Base-by-base conservation (phyloP, 2,113 vertebrate genomes). In the Albula glossodonta region DNA sequence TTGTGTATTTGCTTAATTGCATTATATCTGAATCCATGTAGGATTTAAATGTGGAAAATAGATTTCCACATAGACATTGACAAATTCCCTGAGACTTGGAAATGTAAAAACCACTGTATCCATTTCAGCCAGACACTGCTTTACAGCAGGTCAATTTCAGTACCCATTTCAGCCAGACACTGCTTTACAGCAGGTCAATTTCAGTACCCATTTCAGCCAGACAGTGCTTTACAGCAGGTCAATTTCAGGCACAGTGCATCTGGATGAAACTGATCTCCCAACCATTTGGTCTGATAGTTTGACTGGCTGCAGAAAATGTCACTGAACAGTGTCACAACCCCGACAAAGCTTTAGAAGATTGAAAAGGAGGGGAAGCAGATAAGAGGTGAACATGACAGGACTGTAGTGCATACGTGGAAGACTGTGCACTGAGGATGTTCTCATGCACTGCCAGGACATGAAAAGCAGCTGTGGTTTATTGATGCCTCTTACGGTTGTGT, bases 391-490 rank as follows among this genome's bases (percentile, higher is more conserved):
- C 31, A 57, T 51, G 53, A 15, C 53, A n/a, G 48, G 10, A 12
- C 41, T 49, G 53, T 60, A n/a, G n/a, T 25, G 70, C 17, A 66
- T 15, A 63, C 48, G 25, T 41, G 60, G 52, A 6, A 17, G 52
- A 19, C 49, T 51, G 53, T 51, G 41, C 48, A 66, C 53, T 6
- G 22, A 49, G 2, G 0, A 25, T 41, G 12, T 57, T 17, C 77
- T 11, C 25, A 85, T 31, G 51, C 3, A 8, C 53, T 80, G 78
- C 8, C 19, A 50, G 17, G 78, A 49, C 56, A 48, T 41, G 15
- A 25, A 15, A 63, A 80, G 78, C 84, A 31, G 41, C 79, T 81
- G 56, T 63, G 78, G 80, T 51, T 85, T 85, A 81, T 81, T n/a
- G 48, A 25, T 50, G 25, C 17, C 53, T 15, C 48, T 50, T 25